phyloP scores from a whole-genome alignment of 92 coral and sea anemone genomes.

The Parazoanthus atlanticus region DNA sequence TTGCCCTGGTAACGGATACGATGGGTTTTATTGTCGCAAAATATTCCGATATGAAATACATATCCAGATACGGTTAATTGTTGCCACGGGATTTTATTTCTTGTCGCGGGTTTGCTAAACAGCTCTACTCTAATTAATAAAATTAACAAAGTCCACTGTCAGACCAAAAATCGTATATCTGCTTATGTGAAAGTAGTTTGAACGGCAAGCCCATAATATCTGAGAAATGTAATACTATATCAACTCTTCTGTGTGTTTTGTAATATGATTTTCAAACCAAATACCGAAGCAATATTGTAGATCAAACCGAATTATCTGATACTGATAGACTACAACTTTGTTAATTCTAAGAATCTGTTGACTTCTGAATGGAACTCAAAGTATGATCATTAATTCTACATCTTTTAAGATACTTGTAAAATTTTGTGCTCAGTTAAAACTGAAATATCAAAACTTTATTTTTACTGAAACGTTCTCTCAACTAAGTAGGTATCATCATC shows the following conservation, averaged over 20 bases:
- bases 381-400: background rate
- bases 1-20: slow-evolving; percentile 28
- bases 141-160: background rate
- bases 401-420: background rate
- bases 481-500: too few species aligned
- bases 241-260: slow-evolving; percentile 25
- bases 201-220: background rate
- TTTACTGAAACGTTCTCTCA: too few species aligned
- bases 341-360: too few species aligned
- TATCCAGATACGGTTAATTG: background rate
- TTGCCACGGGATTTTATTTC: background rate
- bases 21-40: background rate
- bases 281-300: background rate
- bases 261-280: background rate
- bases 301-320: too few species aligned
- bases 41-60: background rate
- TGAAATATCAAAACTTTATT: too few species aligned
- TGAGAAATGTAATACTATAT: slow-evolving; percentile 28
- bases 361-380: background rate
- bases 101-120: background rate
- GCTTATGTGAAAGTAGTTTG: background rate
- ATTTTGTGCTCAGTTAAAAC: too few species aligned
- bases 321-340: background rate
- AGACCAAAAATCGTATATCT: background rate
- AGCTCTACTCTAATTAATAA: background rate